Evolutionary conservation across 2,888 invertebrate genomes (phyloP).

Genomic region (Eurytoma californica): DNA sequence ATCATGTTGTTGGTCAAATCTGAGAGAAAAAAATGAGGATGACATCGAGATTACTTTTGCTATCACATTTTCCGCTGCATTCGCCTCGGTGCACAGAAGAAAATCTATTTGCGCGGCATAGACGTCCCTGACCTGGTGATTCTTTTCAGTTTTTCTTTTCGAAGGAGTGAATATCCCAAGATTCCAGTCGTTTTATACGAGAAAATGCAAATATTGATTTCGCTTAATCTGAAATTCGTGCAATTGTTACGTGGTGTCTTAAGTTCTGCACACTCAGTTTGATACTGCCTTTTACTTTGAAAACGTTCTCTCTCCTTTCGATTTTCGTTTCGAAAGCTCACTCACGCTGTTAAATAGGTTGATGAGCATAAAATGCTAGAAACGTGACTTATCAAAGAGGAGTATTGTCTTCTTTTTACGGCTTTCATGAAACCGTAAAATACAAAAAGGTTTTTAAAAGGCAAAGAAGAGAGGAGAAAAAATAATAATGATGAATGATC

Average conservation of each 20-base stretch:
- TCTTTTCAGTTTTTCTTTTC: slow-evolving; percentile 6
- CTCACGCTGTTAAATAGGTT: slow-evolving; percentile 1
- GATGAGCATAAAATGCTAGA: slow-evolving; percentile 10
- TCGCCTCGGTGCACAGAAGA: not conserved
- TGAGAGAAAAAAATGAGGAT: not conserved
- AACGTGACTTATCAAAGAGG: slow-evolving; percentile 26
- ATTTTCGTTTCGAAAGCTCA: slow-evolving; percentile 40
- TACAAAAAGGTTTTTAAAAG: slow-evolving; percentile 10
- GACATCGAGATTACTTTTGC: not conserved
- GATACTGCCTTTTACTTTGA: slow-evolving; percentile 22
- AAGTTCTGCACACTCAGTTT: not conserved
- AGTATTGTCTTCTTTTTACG: not conserved
- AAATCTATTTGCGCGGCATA: not conserved
- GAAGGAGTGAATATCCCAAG: too few species aligned
- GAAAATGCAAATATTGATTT: not conserved
- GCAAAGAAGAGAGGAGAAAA: not conserved
- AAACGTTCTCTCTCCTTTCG: not conserved
- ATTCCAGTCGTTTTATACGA: not conserved
- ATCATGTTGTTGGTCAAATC: too few species aligned
- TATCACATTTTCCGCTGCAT: too few species aligned
- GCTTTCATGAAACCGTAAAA: not conserved
- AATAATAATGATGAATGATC: slow-evolving; percentile 47
- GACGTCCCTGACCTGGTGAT: slow-evolving; percentile 37
- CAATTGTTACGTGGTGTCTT: not conserved
- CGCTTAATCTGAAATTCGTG: not conserved